These are phyloP conservation scores for Hystrix cristata DNA, from an alignment of 2,113 vertebrate species.

Conservation along the genomic window DNA sequence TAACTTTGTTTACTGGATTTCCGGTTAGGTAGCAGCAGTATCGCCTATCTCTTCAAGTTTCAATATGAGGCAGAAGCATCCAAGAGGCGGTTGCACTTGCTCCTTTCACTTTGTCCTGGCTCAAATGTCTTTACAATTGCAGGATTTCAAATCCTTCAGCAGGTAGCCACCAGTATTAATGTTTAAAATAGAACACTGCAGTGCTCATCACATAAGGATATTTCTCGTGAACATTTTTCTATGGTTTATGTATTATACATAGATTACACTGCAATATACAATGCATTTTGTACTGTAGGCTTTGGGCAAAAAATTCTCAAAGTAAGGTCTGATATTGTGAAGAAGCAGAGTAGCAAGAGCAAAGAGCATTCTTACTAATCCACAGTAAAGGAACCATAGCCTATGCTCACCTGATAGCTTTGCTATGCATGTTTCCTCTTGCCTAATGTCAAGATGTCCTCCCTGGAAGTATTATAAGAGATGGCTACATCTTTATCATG, in stretches of 20 bases:
- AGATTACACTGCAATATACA: background rate
- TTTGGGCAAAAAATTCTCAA: background rate
- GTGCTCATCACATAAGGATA: background rate
- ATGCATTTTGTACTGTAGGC: background rate
- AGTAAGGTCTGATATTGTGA: background rate
- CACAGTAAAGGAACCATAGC: background rate
- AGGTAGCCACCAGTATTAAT: background rate
- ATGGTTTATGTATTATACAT: background rate
- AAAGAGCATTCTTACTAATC: too few relatives aligned
- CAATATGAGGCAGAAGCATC: background rate
- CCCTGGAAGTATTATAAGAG: slow-evolving; percentile 41
- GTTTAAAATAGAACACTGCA: background rate
- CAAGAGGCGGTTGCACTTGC: background rate
- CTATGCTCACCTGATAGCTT: background rate
- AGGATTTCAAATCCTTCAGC: background rate
- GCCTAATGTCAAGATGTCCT: background rate
- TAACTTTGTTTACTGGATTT: background rate
- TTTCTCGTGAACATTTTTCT: background rate
- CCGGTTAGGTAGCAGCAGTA: background rate
- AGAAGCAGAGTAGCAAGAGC: background rate
- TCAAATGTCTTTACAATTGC: background rate
- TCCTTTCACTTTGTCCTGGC: background rate
- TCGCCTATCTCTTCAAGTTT: background rate
- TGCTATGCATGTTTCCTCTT: background rate
- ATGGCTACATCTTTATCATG: slow-evolving; percentile 7